Evolutionary conservation across 2,888 invertebrate species (phyloP).

Genomic region (Tenthredo livida): DNA sequence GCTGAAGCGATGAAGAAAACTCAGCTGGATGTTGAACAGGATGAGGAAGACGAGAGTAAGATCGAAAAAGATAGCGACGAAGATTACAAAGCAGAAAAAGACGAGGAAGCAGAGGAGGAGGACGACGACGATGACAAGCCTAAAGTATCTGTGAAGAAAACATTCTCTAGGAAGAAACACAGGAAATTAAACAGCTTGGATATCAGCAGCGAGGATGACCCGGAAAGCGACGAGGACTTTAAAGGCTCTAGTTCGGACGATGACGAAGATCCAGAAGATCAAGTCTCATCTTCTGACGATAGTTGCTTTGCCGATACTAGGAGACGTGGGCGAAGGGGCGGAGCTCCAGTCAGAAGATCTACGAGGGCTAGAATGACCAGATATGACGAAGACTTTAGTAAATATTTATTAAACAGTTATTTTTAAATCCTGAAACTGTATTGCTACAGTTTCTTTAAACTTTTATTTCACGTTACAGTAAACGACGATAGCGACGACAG

Average conservation of each 20-base stretch:
- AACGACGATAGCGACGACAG: slow-evolving; percentile 82
- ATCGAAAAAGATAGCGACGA: slow-evolving; percentile 74
- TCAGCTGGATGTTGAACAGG: slow-evolving; percentile 77
- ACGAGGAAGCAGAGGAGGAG: slow-evolving; percentile 73
- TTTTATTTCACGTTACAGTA: slow-evolving; percentile 66
- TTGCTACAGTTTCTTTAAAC: not conserved
- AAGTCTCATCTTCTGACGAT: slow-evolving; percentile 81
- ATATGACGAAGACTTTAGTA: slow-evolving; percentile 82
- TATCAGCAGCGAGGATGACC: slow-evolving; percentile 90
- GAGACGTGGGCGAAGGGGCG: slow-evolving; percentile 78
- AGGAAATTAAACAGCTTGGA: slow-evolving; percentile 90
- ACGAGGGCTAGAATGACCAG: slow-evolving; percentile 79
- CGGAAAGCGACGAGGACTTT: slow-evolving; percentile 94
- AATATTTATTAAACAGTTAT: slow-evolving; percentile 63
- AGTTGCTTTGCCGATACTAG: slow-evolving; percentile 79
- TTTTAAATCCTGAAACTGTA: not conserved
- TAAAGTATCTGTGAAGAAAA: slow-evolving; percentile 64
- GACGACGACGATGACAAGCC: slow-evolving; percentile 71
- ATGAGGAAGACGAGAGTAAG: slow-evolving; percentile 75
- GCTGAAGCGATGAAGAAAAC: slow-evolving; percentile 67
- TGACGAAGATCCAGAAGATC: slow-evolving; percentile 81
- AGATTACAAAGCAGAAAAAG: slow-evolving; percentile 73
- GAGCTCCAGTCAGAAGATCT: slow-evolving; percentile 80
- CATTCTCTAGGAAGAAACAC: slow-evolving; percentile 80
- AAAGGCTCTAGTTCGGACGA: slow-evolving; percentile 87